Evolutionary conservation across 1,140 invertebrate species (phyloP), one percentile per base, ranked within the genome.

Genomic region (Pseudomyrmex dendroicus): DNA sequence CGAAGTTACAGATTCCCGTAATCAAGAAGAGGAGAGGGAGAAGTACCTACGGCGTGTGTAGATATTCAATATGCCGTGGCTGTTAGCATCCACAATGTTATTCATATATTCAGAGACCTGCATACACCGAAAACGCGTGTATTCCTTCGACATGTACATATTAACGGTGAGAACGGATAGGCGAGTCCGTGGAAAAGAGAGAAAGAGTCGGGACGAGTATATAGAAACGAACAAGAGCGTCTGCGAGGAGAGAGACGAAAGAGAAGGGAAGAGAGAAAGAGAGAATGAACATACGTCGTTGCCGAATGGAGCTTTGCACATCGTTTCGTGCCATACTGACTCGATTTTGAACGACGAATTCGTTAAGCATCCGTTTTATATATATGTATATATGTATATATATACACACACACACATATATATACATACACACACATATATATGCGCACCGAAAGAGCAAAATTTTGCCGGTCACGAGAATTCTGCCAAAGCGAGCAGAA

Each of bases 41-140:
- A 83, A 85, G 86, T 82, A 85, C 73, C 87, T 85, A 88, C 72
- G 85, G 88, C 85, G 90, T 90, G 89, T 91, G 90, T 91, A 92
- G 92, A 93, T 90, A 93, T 94, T 93, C 93, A 93, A 93, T 94
- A 92, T 92, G 90, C 91, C 87, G 89, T 83, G 87, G 90, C 92
- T 92, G 92, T 93, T 93, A 93, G 92, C 92, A 91, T 93, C 87
- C 82, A 88, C 91, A 94, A 94, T 94, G 91, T 93, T 94, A 94
- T 94, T 94, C 93, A 94, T 93, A 91, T 94, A 94, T 94, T 92
- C 93, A 91, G 91, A 88, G 83, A 68, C 82, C 62, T 74, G 84
- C 76, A 84, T 88, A 89, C 89, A 86, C 88, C 90, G 85, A 89
- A 80, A 50, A 89, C 89, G 88, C 87, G 87, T 88, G 90, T 90